These are phyloP conservation scores for Xiphophorus hellerii DNA, from an alignment of 2,113 vertebrate species.

Conservation along the genomic window DNA sequence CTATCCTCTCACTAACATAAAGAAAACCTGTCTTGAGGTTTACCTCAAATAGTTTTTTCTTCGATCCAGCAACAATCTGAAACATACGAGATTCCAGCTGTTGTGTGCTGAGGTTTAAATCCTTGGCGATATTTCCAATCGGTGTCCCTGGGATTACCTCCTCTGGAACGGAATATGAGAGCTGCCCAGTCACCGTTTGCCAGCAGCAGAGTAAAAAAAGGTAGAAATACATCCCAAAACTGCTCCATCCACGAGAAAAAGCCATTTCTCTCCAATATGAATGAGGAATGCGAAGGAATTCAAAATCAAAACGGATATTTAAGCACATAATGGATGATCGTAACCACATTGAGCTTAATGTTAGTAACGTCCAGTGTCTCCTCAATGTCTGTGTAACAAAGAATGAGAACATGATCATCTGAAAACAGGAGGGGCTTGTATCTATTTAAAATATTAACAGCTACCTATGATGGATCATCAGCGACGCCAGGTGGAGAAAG, in stretches of 20 bases:
- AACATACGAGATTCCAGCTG: conserved; percentile 68
- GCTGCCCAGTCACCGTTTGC: conserved; percentile 61
- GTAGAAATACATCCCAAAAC: conserved; percentile 28
- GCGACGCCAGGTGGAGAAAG: conserved; percentile 60
- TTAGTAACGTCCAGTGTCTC: background rate
- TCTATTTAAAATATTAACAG: background rate
- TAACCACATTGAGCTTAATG: background rate
- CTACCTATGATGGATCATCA: conserved; percentile 65
- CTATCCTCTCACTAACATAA: conserved; percentile 69
- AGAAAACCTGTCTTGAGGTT: conserved; percentile 74
- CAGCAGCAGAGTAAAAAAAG: conserved; percentile 55
- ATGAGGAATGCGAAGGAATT: background rate
- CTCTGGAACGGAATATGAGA: conserved; percentile 75
- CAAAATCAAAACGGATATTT: background rate
- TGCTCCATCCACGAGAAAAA: conserved; percentile 28
- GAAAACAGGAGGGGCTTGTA: conserved; percentile 67
- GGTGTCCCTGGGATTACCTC: conserved; percentile 67
- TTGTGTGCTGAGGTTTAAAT: conserved; percentile 64
- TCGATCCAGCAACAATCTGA: conserved; percentile 70
- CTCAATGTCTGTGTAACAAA: conserved; percentile 66
- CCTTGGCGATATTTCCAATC: conserved; percentile 77
- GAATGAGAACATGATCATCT: conserved; percentile 40
- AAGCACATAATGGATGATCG: background rate
- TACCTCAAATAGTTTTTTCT: conserved; percentile 70
- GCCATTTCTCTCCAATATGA: conserved; percentile 45